Evolutionary conservation across 2,113 vertebrate genomes (phyloP).

Genomic region (Myxocyprinus asiaticus): DNA sequence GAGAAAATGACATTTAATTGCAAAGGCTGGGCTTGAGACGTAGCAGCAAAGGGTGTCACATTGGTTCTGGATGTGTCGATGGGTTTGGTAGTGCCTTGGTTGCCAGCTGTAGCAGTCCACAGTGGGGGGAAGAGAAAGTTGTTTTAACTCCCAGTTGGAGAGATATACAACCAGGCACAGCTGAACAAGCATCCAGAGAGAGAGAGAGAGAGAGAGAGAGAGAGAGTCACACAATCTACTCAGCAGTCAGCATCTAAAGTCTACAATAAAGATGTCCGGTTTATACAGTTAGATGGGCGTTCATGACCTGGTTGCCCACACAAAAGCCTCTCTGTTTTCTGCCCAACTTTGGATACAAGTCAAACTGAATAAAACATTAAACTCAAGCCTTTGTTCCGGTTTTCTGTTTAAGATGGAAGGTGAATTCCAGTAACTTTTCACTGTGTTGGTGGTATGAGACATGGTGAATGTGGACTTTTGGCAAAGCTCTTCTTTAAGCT

Average conservation of each 20-base stretch:
- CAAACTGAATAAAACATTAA: slow-evolving; percentile 4
- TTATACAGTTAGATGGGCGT: slow-evolving; percentile 15
- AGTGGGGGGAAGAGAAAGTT: slow-evolving; percentile 29
- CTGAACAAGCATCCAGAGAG: slow-evolving; percentile 67
- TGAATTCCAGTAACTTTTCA: slow-evolving; percentile 68
- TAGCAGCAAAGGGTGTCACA: slow-evolving; percentile 29
- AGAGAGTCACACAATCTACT: not conserved
- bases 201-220: slow-evolving; percentile 10
- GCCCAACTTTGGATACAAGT: slow-evolving; percentile 4
- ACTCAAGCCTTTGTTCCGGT: not conserved
- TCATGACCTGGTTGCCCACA: slow-evolving; percentile 22
- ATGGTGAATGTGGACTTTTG: not conserved
- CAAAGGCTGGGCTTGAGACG: not conserved
- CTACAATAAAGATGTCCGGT: slow-evolving; percentile 24
- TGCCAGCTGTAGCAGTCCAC: slow-evolving; percentile 36
- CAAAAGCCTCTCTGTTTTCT: slow-evolving; percentile 46
- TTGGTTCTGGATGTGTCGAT: slow-evolving; percentile 20
- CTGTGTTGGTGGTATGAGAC: slow-evolving; percentile 10
- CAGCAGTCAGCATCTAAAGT: slow-evolving; percentile 30
- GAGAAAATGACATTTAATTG: slow-evolving; percentile 1
- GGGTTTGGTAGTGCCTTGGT: slow-evolving; percentile 20
- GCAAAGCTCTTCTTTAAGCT: not conserved
- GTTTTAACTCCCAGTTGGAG: slow-evolving; percentile 44
- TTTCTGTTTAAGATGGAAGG: not conserved
- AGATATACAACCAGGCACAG: slow-evolving; percentile 59